A percentile compares a stretch with the other conserved stretches of the same genome.
These are phyloP conservation scores for Bombylius discolor DNA, from an alignment of 2,888 invertebrate genomes.

Conservation along the genomic window DNA sequence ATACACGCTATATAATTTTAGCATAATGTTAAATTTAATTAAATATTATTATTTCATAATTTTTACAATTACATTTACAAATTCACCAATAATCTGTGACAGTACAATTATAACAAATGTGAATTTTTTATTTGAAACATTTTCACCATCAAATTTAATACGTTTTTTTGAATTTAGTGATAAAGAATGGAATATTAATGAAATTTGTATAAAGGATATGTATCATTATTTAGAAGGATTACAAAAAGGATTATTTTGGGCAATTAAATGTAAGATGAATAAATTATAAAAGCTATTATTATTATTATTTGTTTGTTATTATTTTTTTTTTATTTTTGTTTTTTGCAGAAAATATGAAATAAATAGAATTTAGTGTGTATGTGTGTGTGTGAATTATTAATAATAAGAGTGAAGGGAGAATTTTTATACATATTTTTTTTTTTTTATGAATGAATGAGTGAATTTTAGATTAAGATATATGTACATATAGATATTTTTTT, in stretches of 20 bases:
- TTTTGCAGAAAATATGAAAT: too few relatives aligned
- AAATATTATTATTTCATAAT: not conserved
- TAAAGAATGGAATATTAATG: conserved; percentile 27
- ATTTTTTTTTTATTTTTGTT: too few relatives aligned
- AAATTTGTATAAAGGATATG: conserved; percentile 24
- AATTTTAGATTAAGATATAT: too few relatives aligned
- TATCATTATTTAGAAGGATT: conserved; percentile 25
- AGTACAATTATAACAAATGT: conserved; percentile 19
- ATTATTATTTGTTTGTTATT: too few relatives aligned
- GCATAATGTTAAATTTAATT: too few relatives aligned
- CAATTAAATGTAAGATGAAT: conserved; percentile 22
- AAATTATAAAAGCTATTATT: not conserved
- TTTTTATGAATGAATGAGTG: too few relatives aligned
- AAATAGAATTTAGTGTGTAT: too few relatives aligned
- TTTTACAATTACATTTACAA: not conserved
- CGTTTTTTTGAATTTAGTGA: conserved; percentile 29
- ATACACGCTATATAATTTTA: too few relatives aligned
- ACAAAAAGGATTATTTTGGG: conserved; percentile 24
- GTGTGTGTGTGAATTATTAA: too few relatives aligned
- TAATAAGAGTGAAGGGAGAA: too few relatives aligned
- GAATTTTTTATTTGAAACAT: conserved; percentile 25
- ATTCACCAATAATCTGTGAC: not conserved
- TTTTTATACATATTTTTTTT: too few relatives aligned
- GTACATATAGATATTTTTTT: too few relatives aligned
- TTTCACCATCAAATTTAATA: conserved; percentile 23